phyloP scores from a whole-genome alignment of 2,797 vertebrate species.

The Rhincodon typus region DNA sequence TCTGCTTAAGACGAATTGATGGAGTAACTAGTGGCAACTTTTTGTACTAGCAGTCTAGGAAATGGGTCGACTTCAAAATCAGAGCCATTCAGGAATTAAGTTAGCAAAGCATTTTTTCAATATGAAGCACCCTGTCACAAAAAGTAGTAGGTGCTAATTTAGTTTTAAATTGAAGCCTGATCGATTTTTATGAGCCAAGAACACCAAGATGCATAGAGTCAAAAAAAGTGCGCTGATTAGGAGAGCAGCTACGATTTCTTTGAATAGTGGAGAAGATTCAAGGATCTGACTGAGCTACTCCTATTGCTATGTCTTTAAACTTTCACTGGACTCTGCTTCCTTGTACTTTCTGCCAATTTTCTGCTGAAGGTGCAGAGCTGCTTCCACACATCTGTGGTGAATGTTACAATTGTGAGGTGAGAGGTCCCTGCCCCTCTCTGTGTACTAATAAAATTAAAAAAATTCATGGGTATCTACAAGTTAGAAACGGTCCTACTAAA shows the following conservation, averaged over 20 bases:
- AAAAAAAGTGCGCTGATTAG: too few relatives aligned
- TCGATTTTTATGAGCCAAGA: too few relatives aligned
- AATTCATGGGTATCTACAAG: background rate
- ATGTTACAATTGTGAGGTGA: background rate
- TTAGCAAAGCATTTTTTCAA: background rate
- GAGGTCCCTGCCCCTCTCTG: background rate
- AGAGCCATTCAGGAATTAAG: background rate
- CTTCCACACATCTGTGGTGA: background rate
- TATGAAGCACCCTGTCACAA: background rate
- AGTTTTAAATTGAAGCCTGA: background rate
- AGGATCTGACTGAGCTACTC: too few relatives aligned
- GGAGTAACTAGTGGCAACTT: background rate
- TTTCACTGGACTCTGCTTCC: background rate
- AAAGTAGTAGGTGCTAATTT: background rate
- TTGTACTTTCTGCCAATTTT: background rate
- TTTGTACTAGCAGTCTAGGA: background rate
- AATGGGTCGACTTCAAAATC: background rate
- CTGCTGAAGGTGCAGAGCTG: background rate
- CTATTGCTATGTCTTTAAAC: background rate
- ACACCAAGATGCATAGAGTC: too few relatives aligned
- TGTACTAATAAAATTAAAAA: background rate
- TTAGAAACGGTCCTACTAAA: background rate
- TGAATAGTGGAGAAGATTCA: too few relatives aligned
- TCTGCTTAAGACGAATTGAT: background rate
- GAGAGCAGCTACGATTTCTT: too few relatives aligned